Evolutionary conservation across 1,140 invertebrate species (phyloP).

Genomic region (Helicoverpa armigera): DNA sequence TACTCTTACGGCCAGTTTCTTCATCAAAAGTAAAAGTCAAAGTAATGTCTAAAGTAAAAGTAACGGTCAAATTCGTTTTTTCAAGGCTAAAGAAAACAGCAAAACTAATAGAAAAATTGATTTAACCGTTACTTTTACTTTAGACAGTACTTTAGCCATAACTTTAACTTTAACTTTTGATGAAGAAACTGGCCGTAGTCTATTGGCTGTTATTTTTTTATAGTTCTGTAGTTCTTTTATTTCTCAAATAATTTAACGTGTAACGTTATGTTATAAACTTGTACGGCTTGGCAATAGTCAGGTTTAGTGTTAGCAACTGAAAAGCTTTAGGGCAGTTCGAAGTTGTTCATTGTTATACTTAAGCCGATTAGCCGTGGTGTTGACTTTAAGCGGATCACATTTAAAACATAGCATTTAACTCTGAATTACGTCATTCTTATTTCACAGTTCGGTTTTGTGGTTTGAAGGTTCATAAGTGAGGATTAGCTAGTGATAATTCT

Average conservation of each 20-base stretch:
- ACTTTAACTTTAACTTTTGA: no score
- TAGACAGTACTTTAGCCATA: no score
- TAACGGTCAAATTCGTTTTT: no score
- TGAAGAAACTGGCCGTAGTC: no score
- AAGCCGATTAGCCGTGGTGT: constrained; percentile 39
- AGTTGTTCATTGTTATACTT: constrained; percentile 39
- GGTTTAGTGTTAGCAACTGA: constrained; percentile 26
- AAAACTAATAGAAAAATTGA: no score
- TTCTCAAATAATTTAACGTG: neutral
- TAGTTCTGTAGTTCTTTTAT: neutral
- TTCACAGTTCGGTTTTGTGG: constrained; percentile 4
- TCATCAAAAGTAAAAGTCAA: no score
- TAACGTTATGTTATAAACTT: neutral
- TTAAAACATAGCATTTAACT: constrained; percentile 33
- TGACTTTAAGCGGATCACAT: constrained; percentile 45
- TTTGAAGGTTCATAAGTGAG: neutral
- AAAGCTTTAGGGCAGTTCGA: constrained; percentile 18
- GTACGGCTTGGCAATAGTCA: constrained; percentile 9
- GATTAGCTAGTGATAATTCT: no score
- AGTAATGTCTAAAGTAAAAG: no score
- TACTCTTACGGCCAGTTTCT: no score
- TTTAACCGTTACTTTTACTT: no score
- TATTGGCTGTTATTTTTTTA: neutral
- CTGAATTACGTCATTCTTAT: constrained; percentile 5
- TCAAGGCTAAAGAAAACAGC: no score